Base-by-base conservation (phyloP, 2,888 invertebrate genomes). In the Lepidocyrtinus sp. region DNA sequence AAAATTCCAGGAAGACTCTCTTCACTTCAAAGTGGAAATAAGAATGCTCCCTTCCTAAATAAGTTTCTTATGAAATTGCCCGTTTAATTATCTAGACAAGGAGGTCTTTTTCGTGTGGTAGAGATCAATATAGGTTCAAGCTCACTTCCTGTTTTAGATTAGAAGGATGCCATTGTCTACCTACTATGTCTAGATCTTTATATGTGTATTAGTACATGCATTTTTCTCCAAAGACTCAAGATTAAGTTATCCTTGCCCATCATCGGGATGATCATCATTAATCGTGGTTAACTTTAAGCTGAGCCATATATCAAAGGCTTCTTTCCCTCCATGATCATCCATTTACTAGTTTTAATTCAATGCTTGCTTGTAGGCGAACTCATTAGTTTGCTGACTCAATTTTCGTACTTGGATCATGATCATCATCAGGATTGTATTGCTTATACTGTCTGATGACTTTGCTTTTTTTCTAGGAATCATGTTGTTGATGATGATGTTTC, bases 321-420 rank as follows among this genome's bases (percentile, higher is more conserved):
- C 50, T 17, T 50, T 12, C 50, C 50, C 5, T 36, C 12, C 36
- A 50, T 50, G 50, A 50, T 17, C 50, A 12, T n/a, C 50, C 17
- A 50, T 17, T n/a, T 50, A 36, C 36, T 7, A 12, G 50, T 50
- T 50, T 50, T 50, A 50, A 50, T 50, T 50, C 17, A 50, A 50
- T 50, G 50, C 50, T 50, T 50, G n/a, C n/a, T n/a, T n/a, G n/a
- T n/a, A n/a, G 5, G 50, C 50, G 50, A 50, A 50, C 50, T 50
- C 50, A 50, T 50, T 50, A 50, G 50, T 50, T 50, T 50, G 50
- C 50, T 50, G 50, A 50, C 50, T 50, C 50, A 50, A 50, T 50
- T 50, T 50, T 50, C 17, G n/a, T 12, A 36, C 15, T 12, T 36
- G 36, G 12, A 36, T n/a, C n/a, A n/a, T 50, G 15, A 50, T 50